Evolutionary conservation across 1,140 invertebrate genomes (phyloP).

Genomic region (Mactra quadrangularis): DNA sequence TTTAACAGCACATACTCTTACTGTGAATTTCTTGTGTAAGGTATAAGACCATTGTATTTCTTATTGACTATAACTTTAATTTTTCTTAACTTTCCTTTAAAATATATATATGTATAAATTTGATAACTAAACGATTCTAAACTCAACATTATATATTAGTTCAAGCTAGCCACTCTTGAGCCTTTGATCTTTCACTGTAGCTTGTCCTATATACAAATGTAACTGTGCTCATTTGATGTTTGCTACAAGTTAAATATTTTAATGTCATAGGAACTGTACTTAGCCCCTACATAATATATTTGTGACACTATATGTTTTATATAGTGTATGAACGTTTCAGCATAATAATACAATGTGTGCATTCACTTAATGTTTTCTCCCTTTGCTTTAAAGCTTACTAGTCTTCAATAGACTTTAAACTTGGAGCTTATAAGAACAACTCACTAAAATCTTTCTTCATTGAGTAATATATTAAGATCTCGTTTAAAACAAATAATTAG

Average conservation of each 20-base stretch:
- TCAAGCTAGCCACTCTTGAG: too few relatives aligned
- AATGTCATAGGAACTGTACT: neutral
- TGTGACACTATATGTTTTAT: neutral
- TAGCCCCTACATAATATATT: neutral
- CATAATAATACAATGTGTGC: constrained; percentile 31
- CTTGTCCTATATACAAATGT: neutral
- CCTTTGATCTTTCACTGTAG: neutral
- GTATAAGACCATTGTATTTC: too few relatives aligned
- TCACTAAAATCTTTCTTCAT: constrained; percentile 32
- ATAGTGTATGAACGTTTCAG: neutral
- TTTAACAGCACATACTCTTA: too few relatives aligned
- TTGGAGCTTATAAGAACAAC: constrained; percentile 43
- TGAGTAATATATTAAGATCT: constrained; percentile 32
- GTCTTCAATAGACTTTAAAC: constrained; percentile 56
- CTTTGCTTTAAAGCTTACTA: constrained; percentile 43
- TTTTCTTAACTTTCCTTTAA: too few relatives aligned
- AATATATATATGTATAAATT: too few relatives aligned
- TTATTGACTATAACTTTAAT: too few relatives aligned
- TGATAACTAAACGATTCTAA: too few relatives aligned
- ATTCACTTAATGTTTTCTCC: constrained; percentile 39
- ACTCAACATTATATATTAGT: too few relatives aligned
- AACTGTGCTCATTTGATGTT: neutral
- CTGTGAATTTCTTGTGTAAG: too few relatives aligned
- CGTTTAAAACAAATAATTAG: neutral
- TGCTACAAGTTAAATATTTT: neutral